A percentile compares a stretch with the other conserved stretches of the same genome.
Conservation (phyloP, 2,113 vertebrate species). For the Plectropomus leopardus region DNA sequence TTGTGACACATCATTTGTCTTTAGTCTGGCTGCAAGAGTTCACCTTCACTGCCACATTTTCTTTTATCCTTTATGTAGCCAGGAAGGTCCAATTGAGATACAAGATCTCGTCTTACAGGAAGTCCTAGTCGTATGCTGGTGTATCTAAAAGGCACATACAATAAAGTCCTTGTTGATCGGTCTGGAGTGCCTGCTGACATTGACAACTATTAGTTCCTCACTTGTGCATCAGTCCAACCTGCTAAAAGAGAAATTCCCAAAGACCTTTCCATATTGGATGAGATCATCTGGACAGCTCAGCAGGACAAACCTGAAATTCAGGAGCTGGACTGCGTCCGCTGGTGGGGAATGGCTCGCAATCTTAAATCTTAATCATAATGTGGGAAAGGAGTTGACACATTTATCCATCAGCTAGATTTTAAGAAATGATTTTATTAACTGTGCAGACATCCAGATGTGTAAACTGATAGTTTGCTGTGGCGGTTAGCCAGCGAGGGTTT, state of each 20-base stretch:
- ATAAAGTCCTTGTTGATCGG: not conserved
- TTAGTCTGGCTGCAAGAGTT: not conserved
- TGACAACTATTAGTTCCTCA: not conserved
- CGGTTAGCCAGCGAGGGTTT: not conserved
- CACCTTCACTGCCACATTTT: not conserved
- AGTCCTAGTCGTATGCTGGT: no score
- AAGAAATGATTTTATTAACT: slow-evolving; percentile 7
- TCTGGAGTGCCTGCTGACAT: not conserved
- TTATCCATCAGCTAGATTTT: slow-evolving; percentile 7
- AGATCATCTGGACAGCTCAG: not conserved
- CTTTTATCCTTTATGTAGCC: no score
- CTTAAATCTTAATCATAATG: not conserved
- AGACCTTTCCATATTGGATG: not conserved
- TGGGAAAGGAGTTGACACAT: not conserved
- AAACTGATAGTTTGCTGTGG: slow-evolving; percentile 32
- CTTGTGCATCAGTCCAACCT: not conserved
- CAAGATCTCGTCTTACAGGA: no score
- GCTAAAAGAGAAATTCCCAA: not conserved
- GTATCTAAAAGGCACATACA: not conserved
- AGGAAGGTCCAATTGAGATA: no score
- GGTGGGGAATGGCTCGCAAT: not conserved
- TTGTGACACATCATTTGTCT: not conserved
- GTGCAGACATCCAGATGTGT: not conserved
- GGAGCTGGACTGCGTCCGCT: not conserved
- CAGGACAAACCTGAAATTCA: not conserved